phyloP scores from a whole-genome alignment of 2,888 invertebrate species.

The Ichneumoninae sp. region DNA sequence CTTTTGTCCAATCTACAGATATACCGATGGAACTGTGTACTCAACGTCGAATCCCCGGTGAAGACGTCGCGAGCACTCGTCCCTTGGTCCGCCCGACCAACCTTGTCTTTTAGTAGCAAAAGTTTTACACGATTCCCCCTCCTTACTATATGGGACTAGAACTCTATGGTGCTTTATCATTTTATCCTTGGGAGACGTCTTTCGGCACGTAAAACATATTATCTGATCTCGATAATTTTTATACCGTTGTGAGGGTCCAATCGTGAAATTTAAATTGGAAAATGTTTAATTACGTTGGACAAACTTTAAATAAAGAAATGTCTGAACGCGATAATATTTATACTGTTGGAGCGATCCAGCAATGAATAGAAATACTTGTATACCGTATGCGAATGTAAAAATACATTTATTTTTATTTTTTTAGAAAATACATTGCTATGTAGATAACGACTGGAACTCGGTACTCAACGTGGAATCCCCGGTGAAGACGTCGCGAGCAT shows the following conservation, averaged over 20 bases:
- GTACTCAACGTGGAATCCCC: slow-evolving; percentile 29
- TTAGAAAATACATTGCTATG: no score
- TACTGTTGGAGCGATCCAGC: no score
- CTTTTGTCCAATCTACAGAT: slow-evolving; percentile 7
- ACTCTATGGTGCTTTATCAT: not conserved
- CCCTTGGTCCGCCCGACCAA: slow-evolving; percentile 14
- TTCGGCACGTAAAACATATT: not conserved
- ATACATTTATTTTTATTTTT: not conserved
- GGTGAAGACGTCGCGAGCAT: slow-evolving; percentile 4
- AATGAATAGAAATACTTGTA: no score
- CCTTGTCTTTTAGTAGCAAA: not conserved
- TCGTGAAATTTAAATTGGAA: no score
- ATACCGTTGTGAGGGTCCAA: no score
- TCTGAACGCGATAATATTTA: no score
- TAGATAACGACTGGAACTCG: not conserved
- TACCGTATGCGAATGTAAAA: not conserved
- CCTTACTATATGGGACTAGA: not conserved
- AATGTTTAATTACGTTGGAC: no score
- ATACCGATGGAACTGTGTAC: slow-evolving; percentile 30
- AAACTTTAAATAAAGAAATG: not conserved
- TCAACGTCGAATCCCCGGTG: slow-evolving; percentile 19
- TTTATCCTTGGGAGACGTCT: not conserved
- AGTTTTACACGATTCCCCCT: slow-evolving; percentile 13
- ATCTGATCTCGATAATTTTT: no score
- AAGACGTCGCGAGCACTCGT: slow-evolving; percentile 14